These are phyloP conservation scores for Sebastes alutus DNA, from an alignment of 2,797 vertebrate species.

Conservation along the genomic window DNA sequence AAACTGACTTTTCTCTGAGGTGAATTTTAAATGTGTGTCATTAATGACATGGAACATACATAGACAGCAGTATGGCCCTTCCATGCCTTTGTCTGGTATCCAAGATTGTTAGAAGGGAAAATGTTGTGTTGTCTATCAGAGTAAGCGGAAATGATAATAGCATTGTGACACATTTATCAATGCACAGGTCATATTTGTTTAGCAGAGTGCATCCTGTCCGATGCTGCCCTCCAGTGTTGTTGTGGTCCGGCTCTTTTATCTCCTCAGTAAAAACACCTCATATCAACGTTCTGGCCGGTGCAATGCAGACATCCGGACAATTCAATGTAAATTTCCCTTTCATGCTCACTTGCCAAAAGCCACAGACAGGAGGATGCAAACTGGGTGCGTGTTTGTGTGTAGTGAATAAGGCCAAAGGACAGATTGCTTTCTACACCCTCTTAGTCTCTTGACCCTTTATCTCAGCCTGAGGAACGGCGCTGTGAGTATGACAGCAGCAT, in stretches of 20 bases:
- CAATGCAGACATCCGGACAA: constrained; percentile 60
- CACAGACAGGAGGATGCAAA: constrained; percentile 33
- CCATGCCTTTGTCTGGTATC: neutral
- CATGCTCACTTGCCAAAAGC: constrained; percentile 46
- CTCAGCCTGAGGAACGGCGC: constrained; percentile 10
- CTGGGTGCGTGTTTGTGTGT: neutral
- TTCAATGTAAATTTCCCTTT: constrained; percentile 58
- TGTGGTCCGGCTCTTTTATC: constrained; percentile 60
- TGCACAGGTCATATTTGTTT: constrained; percentile 50
- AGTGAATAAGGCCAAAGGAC: neutral
- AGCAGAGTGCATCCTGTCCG: constrained; percentile 65
- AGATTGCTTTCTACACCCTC: constrained; percentile 21
- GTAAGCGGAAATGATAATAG: constrained; percentile 42
- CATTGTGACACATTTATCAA: constrained; percentile 58
- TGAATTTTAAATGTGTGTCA: neutral
- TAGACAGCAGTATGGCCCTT: neutral
- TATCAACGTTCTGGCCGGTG: constrained; percentile 39
- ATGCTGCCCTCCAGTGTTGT: constrained; percentile 22
- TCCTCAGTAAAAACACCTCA: constrained; percentile 63
- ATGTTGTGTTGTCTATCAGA: constrained; percentile 32
- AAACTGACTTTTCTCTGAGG: neutral
- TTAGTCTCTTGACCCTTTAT: constrained; percentile 37
- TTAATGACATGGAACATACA: neutral
- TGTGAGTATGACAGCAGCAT: constrained; percentile 39
- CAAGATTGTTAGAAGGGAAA: constrained; percentile 33